Conservation (phyloP, 2,888 invertebrate genomes). For the Heliconius sara region DNA sequence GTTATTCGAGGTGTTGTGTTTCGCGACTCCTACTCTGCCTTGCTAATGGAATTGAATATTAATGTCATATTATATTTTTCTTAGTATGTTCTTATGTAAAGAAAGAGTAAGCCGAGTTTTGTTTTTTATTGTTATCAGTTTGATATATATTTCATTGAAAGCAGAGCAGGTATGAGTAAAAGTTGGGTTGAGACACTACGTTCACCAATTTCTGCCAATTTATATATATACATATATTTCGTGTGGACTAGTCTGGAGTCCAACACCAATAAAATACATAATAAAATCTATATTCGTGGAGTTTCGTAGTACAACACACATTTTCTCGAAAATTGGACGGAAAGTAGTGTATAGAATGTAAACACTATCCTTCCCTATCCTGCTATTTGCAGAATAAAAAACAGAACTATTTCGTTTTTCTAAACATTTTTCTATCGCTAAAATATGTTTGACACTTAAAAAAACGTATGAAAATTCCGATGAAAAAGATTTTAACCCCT, state of each 20-base stretch:
- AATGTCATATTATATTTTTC: constrained; percentile 16
- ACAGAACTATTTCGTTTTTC: neutral
- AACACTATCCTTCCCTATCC: too few species aligned
- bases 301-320: neutral
- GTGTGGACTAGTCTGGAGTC: neutral
- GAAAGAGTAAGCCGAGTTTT: neutral
- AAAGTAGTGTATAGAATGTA: neutral
- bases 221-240: too few species aligned
- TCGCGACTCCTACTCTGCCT: neutral
- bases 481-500: neutral
- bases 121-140: too few species aligned
- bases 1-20: constrained; percentile 5
- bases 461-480: neutral
- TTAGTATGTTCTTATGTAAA: neutral
- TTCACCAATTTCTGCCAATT: neutral
- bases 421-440: neutral
- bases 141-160: too few species aligned
- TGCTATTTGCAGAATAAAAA: neutral
- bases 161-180: too few species aligned
- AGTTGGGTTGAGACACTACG: neutral
- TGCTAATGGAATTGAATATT: constrained; percentile 21
- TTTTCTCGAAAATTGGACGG: neutral
- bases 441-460: neutral
- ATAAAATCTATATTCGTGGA: neutral
- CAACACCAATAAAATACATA: neutral